These are phyloP conservation scores for Podocnemis expansa DNA, from an alignment of 2,113 vertebrate species.

Conservation along the genomic window DNA sequence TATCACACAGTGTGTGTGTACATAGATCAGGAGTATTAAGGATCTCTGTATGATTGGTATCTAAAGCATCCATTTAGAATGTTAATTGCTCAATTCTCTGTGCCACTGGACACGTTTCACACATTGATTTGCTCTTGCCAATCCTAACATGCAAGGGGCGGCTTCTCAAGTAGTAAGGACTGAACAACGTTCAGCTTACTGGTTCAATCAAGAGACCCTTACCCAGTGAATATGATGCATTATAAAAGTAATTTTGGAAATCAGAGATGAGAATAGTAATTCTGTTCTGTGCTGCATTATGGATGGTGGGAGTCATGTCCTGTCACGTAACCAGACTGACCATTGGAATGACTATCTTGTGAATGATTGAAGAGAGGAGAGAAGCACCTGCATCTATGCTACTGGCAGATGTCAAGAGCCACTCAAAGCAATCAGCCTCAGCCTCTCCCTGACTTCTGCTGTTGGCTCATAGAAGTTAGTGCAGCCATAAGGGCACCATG, in stretches of 20 bases:
- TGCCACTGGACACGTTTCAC: neutral
- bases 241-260: neutral
- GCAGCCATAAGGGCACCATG: neutral
- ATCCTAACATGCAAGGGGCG: neutral
- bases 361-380: neutral
- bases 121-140: neutral
- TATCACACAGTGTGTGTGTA: neutral
- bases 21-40: neutral
- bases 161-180: neutral
- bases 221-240: neutral
- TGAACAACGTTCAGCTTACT: neutral
- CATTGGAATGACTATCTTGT: neutral
- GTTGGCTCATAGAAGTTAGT: neutral
- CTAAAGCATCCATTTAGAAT: neutral
- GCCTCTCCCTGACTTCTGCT: neutral
- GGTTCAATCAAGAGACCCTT: neutral
- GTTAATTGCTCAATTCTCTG: neutral
- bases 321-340: rapidly evolving
- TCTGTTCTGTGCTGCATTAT: neutral
- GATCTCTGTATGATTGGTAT: neutral
- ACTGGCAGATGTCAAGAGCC: neutral
- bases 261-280: neutral
- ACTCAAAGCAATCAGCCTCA: neutral
- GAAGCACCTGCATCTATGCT: neutral
- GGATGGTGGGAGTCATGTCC: neutral